Evolutionary conservation across 2,113 vertebrate genomes (phyloP).

Genomic region (Ginglymostoma cirratum): DNA sequence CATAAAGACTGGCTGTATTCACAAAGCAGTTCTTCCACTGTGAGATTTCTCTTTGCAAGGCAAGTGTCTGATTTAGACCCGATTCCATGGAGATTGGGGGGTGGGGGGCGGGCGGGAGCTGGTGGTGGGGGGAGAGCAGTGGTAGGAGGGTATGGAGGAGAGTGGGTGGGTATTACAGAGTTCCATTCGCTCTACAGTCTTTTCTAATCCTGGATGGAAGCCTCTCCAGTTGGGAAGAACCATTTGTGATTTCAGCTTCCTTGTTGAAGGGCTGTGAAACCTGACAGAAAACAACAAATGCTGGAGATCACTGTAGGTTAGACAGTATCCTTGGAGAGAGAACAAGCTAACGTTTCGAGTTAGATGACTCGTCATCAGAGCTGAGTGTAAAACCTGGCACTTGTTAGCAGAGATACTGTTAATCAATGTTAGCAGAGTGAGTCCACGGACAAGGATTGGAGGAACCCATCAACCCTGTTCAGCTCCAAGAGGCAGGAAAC

Average conservation of each 20-base stretch:
- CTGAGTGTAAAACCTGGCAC: too few species aligned
- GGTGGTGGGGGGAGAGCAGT: too few species aligned
- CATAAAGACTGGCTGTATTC: conserved; percentile 23
- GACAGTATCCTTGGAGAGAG: too few species aligned
- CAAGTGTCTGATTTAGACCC: neutral
- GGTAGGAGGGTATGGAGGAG: neutral
- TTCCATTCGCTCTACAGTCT: neutral
- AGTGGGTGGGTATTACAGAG: neutral
- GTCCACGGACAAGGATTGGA: neutral
- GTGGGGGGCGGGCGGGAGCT: neutral
- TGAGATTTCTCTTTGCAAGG: neutral
- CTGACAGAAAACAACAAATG: neutral
- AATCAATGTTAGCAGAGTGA: neutral
- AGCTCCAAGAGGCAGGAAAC: too few species aligned
- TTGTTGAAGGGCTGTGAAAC: neutral
- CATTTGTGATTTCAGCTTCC: neutral
- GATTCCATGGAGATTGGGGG: too few species aligned
- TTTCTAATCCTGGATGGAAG: neutral
- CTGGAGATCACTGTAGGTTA: too few species aligned
- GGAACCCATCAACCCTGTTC: neutral
- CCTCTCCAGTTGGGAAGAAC: neutral
- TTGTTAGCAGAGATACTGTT: too few species aligned
- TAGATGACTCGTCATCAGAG: too few species aligned
- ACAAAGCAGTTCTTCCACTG: conserved; percentile 20
- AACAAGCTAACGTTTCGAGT: too few species aligned